These are phyloP conservation scores for Malachius bipustulatus DNA, from an alignment of 2,888 invertebrate genomes.

Conservation along the genomic window DNA sequence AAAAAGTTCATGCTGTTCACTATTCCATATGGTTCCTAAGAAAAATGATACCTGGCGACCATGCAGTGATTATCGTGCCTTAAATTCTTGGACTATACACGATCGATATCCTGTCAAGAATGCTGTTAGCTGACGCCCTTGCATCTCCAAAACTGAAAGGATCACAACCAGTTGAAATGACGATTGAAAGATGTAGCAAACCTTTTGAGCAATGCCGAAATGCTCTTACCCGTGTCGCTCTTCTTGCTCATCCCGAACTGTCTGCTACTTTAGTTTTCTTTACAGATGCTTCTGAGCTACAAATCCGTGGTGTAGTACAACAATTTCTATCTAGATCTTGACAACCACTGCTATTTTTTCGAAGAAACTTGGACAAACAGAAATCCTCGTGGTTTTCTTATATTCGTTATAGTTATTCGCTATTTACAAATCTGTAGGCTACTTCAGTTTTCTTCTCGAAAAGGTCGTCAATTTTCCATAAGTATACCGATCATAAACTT, in stretches of 20 bases:
- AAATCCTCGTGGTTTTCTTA: too few relatives aligned
- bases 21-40: too few relatives aligned
- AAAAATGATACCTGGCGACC: background rate
- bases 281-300: constrained; percentile 30
- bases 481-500: constrained; percentile 15
- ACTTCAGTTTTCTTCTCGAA: background rate
- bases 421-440: background rate
- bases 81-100: background rate
- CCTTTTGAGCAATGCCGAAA: constrained; percentile 11
- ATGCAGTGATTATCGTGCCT: background rate
- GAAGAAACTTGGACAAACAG: constrained; percentile 25
- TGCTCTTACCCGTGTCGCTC: constrained; percentile 9
- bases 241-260: constrained; percentile 11
- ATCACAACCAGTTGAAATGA: constrained; percentile 3
- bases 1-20: too few relatives aligned
- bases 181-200: constrained; percentile 1
- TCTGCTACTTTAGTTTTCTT: constrained; percentile 19
- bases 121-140: too few relatives aligned
- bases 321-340: constrained; percentile 21
- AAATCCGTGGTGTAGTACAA: constrained; percentile 31
- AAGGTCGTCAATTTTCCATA: background rate
- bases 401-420: background rate
- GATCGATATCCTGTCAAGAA: background rate
- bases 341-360: constrained; percentile 30
- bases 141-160: constrained; percentile 3